phyloP scores from a whole-genome alignment of 2,888 invertebrate genomes.

The Lepidocyrtinus sp. region DNA sequence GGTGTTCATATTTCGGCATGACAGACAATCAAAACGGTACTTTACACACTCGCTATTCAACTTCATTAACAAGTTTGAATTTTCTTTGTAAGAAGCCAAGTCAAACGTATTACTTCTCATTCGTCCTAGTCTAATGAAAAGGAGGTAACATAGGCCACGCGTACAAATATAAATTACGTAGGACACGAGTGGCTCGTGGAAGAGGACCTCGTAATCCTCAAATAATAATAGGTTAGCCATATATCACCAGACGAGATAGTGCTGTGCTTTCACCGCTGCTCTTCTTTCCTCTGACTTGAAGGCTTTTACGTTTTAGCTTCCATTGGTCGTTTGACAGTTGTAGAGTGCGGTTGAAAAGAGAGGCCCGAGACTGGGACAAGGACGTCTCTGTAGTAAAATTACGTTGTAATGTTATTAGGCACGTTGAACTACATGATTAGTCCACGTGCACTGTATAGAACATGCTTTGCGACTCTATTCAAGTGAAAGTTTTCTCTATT shows the following conservation, averaged over 20 bases:
- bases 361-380: background rate
- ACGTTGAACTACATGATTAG: background rate
- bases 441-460: background rate
- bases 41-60: too few species aligned
- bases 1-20: too few species aligned
- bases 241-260: background rate
- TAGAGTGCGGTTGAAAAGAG: background rate
- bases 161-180: slow-evolving; percentile 4
- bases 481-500: slow-evolving; percentile 5
- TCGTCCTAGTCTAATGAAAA: too few species aligned
- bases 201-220: background rate
- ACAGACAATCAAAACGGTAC: too few species aligned
- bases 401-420: too few species aligned
- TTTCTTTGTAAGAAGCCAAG: background rate
- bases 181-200: slow-evolving; percentile 18
- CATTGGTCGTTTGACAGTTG: slow-evolving; percentile 6
- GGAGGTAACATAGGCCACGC: too few species aligned
- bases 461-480: background rate
- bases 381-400: background rate
- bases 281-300: background rate
- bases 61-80: too few species aligned
- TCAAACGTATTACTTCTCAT: too few species aligned
- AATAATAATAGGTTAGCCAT: background rate
- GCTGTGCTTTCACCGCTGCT: background rate
- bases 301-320: background rate